phyloP scores from a whole-genome alignment of 2,797 vertebrate species.

The Falco cherrug region DNA sequence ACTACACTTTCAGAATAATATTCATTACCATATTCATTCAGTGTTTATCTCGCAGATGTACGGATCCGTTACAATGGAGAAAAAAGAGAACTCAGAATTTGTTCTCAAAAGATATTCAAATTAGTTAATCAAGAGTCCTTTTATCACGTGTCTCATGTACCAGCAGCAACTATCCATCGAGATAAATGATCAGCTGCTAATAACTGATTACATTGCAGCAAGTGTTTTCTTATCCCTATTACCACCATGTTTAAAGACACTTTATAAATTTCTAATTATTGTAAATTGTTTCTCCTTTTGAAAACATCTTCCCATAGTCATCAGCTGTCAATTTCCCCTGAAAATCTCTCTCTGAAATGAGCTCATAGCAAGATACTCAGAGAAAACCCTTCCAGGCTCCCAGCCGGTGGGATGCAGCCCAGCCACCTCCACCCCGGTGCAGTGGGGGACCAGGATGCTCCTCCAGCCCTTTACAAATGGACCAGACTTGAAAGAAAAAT shows the following conservation, averaged over 20 bases:
- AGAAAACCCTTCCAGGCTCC: neutral
- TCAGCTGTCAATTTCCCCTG: conserved; percentile 55
- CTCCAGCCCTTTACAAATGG: neutral
- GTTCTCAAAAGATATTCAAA: conserved; percentile 84
- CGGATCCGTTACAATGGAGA: conserved; percentile 73
- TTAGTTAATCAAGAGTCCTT: conserved; percentile 83
- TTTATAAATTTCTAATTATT: conserved; percentile 81
- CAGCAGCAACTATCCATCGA: conserved; percentile 72
- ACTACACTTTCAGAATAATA: conserved; percentile 18
- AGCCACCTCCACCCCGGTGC: fast-evolving
- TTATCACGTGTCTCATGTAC: conserved; percentile 71
- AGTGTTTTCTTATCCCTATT: conserved; percentile 76
- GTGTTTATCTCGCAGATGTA: conserved; percentile 76
- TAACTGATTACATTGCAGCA: conserved; percentile 78
- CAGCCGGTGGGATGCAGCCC: neutral
- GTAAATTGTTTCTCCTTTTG: conserved; percentile 75
- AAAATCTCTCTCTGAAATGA: conserved; percentile 26
- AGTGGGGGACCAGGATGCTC: fast-evolving
- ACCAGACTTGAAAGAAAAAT: neutral
- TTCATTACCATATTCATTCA: conserved; percentile 70
- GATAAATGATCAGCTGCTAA: conserved; percentile 83
- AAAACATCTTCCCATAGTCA: conserved; percentile 72
- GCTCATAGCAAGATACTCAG: neutral
- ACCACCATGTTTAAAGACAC: conserved; percentile 78
- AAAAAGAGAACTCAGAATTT: conserved; percentile 77